Conservation (phyloP, 2,113 vertebrate genomes). For the Cavia porcellus region DNA sequence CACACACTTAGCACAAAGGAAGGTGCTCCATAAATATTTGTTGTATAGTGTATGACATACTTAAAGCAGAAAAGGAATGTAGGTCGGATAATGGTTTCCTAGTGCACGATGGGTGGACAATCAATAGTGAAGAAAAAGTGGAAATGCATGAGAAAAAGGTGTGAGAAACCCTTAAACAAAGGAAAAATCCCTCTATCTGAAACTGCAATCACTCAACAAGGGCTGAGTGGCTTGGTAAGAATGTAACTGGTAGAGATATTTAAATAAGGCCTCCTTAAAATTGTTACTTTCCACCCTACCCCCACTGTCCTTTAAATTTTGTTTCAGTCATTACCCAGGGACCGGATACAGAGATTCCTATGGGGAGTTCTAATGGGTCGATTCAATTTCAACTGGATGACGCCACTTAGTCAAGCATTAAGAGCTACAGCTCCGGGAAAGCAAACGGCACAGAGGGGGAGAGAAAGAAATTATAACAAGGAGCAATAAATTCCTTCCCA, state of each 20-base stretch:
- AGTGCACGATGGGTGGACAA: slow-evolving; percentile 66
- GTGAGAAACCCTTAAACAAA: slow-evolving; percentile 63
- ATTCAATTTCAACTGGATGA: slow-evolving; percentile 90
- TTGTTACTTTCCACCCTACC: slow-evolving; percentile 66
- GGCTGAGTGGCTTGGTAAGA: slow-evolving; percentile 31
- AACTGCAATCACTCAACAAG: slow-evolving; percentile 53
- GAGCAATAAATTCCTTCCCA: slow-evolving; percentile 81
- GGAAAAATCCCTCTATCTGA: slow-evolving; percentile 52
- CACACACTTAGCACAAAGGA: slow-evolving; percentile 64
- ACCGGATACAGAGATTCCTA: slow-evolving; percentile 89
- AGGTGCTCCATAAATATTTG: slow-evolving; percentile 64
- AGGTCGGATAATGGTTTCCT: slow-evolving; percentile 59
- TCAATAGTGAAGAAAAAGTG: slow-evolving; percentile 60
- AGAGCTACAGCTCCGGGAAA: slow-evolving; percentile 88
- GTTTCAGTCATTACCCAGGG: slow-evolving; percentile 85
- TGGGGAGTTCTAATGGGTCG: slow-evolving; percentile 90
- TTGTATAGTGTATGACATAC: slow-evolving; percentile 56
- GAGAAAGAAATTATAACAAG: slow-evolving; percentile 80
- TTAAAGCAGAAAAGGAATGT: slow-evolving; percentile 56
- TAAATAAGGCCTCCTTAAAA: slow-evolving; percentile 79
- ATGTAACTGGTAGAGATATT: slow-evolving; percentile 75
- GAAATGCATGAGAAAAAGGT: slow-evolving; percentile 49
- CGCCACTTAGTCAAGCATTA: slow-evolving; percentile 90
- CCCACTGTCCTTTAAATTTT: slow-evolving; percentile 72
- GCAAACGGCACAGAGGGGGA: slow-evolving; percentile 72